phyloP scores from a whole-genome alignment of 2,888 invertebrate genomes.

The Macaria liturata region DNA sequence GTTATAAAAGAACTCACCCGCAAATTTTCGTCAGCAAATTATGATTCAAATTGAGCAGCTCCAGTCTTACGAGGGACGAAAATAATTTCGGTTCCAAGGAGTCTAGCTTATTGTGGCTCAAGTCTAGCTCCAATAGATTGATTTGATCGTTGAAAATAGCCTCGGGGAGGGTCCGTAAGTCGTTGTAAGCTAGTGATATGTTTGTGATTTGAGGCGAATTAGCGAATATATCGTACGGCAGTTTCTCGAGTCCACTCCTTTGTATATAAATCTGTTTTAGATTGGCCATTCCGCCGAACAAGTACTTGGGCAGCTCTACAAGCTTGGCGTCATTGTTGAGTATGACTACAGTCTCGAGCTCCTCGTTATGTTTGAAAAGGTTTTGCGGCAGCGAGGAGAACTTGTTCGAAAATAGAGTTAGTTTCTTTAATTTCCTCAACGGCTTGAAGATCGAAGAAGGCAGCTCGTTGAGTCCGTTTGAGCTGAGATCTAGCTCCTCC shows the following conservation, averaged over 20 bases:
- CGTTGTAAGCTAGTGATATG: slow-evolving; percentile 85
- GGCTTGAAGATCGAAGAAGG: slow-evolving; percentile 84
- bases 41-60: slow-evolving; percentile 84
- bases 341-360: slow-evolving; percentile 80
- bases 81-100: slow-evolving; percentile 84
- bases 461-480: slow-evolving; percentile 85
- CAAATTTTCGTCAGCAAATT: slow-evolving; percentile 85
- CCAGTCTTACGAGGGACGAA: slow-evolving; percentile 78
- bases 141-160: slow-evolving; percentile 85
- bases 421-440: slow-evolving; percentile 82
- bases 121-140: slow-evolving; percentile 84
- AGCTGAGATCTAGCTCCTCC: slow-evolving; percentile 86
- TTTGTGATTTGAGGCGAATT: slow-evolving; percentile 82
- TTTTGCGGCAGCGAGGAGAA: slow-evolving; percentile 85
- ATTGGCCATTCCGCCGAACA: slow-evolving; percentile 84
- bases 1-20: slow-evolving; percentile 65
- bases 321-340: slow-evolving; percentile 84
- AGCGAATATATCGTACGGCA: slow-evolving; percentile 86
- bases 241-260: slow-evolving; percentile 77
- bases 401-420: slow-evolving; percentile 87
- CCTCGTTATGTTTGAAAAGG: slow-evolving; percentile 81
- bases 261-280: slow-evolving; percentile 83
- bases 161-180: slow-evolving; percentile 80
- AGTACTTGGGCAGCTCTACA: slow-evolving; percentile 78
- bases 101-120: slow-evolving; percentile 86